Evolutionary conservation across 1,140 invertebrate genomes (phyloP).

Genomic region (Microplitis mediator): DNA sequence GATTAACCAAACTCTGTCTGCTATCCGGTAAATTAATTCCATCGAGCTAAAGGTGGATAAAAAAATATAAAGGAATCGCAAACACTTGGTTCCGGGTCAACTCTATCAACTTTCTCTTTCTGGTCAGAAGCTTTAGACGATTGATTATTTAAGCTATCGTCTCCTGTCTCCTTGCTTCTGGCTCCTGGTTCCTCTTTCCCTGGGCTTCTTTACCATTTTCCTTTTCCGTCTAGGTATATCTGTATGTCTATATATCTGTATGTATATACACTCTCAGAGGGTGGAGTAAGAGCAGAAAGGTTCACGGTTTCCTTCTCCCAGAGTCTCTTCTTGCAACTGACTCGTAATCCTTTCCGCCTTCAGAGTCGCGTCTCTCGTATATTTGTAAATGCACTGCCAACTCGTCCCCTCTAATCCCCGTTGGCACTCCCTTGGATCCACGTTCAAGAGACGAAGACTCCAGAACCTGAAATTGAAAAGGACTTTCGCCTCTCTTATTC

Average conservation of each 20-base stretch:
- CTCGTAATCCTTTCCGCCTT: slow-evolving; percentile 4
- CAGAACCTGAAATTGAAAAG: background rate
- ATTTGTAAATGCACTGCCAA: slow-evolving; percentile 3
- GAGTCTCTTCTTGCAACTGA: background rate
- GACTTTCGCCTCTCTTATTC: background rate
- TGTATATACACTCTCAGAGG: background rate
- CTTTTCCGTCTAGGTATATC: too few species aligned
- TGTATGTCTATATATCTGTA: too few species aligned
- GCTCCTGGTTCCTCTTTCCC: background rate
- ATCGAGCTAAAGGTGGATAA: background rate
- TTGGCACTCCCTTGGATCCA: background rate
- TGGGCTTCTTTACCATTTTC: background rate
- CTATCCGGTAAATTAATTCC: background rate
- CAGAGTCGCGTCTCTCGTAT: slow-evolving; percentile 1
- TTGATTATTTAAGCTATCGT: background rate
- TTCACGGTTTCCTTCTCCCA: background rate
- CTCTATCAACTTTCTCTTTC: background rate
- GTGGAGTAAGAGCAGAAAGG: background rate
- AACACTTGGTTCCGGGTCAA: background rate
- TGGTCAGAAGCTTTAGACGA: background rate
- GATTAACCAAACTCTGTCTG: too few species aligned
- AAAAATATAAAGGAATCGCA: background rate
- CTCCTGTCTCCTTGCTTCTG: too few species aligned
- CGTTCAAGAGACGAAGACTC: background rate
- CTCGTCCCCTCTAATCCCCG: background rate